Percentiles rank a stretch among this genome's conserved stretches.
phyloP scores from a whole-genome alignment of 2,888 invertebrate genomes.

The Brenthis hecate region DNA sequence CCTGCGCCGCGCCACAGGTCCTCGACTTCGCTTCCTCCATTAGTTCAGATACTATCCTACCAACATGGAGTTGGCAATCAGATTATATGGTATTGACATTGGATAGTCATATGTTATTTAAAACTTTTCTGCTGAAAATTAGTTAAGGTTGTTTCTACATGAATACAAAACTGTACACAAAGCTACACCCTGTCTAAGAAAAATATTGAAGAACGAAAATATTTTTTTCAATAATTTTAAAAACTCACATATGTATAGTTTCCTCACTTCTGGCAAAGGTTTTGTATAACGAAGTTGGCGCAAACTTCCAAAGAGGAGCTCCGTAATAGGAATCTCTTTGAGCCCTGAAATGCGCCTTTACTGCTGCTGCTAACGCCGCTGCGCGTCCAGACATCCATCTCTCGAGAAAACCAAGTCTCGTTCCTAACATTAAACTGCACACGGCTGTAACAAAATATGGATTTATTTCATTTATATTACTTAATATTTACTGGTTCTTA shows the following conservation, averaged over 20 bases:
- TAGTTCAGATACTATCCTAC: slow-evolving; percentile 89
- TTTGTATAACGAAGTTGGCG: slow-evolving; percentile 87
- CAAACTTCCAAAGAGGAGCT: slow-evolving; percentile 90
- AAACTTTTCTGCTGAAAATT: slow-evolving; percentile 29
- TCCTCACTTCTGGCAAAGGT: slow-evolving; percentile 89
- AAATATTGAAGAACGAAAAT: background rate
- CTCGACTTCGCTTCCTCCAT: slow-evolving; percentile 86
- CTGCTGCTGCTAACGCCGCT: slow-evolving; percentile 86
- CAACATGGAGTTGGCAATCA: slow-evolving; percentile 39
- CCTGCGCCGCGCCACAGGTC: slow-evolving; percentile 78
- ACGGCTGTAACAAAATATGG: slow-evolving; percentile 77
- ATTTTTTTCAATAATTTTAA: background rate
- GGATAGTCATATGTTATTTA: slow-evolving; percentile 20
- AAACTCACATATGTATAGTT: slow-evolving; percentile 88
- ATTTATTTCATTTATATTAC: background rate
- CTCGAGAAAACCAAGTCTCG: slow-evolving; percentile 89
- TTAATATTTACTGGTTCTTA: too few species aligned
- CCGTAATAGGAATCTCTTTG: slow-evolving; percentile 92
- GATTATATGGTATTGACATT: slow-evolving; percentile 25
- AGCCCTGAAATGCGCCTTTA: slow-evolving; percentile 89
- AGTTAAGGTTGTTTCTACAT: slow-evolving; percentile 22
- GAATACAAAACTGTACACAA: slow-evolving; percentile 2
- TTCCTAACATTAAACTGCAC: slow-evolving; percentile 90
- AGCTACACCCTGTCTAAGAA: background rate
- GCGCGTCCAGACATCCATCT: slow-evolving; percentile 82